These are phyloP conservation scores for Ditula angustiorana DNA, from an alignment of 2,888 invertebrate species.

Conservation along the genomic window DNA sequence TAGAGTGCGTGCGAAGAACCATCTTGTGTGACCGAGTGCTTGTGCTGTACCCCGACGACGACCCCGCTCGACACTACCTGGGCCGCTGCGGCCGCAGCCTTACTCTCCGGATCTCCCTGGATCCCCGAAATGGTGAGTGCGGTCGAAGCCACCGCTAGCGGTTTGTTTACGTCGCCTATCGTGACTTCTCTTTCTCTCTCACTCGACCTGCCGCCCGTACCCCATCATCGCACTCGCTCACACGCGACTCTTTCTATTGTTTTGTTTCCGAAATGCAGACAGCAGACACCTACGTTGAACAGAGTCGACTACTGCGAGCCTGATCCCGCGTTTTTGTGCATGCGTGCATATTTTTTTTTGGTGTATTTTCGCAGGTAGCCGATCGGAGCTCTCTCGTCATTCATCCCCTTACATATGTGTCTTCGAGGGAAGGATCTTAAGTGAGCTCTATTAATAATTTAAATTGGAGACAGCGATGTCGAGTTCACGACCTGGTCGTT, in stretches of 20 bases:
- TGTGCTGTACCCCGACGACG: constrained; percentile 71
- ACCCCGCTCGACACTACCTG: constrained; percentile 80
- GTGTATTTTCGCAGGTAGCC: constrained; percentile 80
- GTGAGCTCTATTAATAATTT: neutral
- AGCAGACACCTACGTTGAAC: constrained; percentile 75
- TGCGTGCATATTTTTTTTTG: constrained; percentile 75
- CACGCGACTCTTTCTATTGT: constrained; percentile 82
- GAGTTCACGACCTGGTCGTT: constrained; percentile 8
- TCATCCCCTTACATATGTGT: constrained; percentile 58
- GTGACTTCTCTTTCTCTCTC: constrained; percentile 70
- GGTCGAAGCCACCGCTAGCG: constrained; percentile 81
- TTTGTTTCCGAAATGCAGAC: constrained; percentile 84
- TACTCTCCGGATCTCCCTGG: constrained; percentile 64
- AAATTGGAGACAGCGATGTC: constrained; percentile 15
- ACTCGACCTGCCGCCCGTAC: constrained; percentile 82
- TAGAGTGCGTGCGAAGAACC: constrained; percentile 69
- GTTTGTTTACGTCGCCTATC: constrained; percentile 84
- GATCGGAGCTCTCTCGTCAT: constrained; percentile 51
- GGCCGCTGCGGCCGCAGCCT: constrained; percentile 67
- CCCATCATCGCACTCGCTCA: constrained; percentile 77
- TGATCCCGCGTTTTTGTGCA: constrained; percentile 78
- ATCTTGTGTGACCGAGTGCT: constrained; percentile 71
- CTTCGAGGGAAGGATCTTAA: constrained; percentile 15
- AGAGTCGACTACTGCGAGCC: constrained; percentile 67
- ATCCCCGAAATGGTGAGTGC: constrained; percentile 84